Percentiles rank a stretch among this genome's conserved stretches.
Conservation (phyloP, 1,140 invertebrate species). For the Lepidurus apus region DNA sequence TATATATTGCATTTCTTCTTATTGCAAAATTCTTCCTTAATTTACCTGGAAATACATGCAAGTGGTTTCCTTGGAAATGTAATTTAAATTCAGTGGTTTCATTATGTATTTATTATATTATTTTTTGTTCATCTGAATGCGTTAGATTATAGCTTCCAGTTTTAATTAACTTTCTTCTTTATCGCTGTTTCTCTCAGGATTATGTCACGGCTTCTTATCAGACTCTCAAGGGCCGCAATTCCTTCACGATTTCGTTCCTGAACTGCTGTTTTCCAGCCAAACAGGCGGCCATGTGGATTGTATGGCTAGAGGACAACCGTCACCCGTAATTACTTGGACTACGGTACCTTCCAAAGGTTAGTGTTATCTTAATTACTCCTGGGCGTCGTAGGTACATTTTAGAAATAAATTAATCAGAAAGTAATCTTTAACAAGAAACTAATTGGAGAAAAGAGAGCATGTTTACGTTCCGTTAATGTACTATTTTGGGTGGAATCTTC, state of each 20-base stretch:
- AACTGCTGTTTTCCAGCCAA: conserved; percentile 4
- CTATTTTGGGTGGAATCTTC: neutral
- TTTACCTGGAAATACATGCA: too few species aligned
- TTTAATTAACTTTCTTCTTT: neutral
- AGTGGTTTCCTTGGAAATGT: too few species aligned
- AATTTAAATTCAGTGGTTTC: too few species aligned
- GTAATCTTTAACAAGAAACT: too few species aligned
- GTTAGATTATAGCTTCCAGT: too few species aligned
- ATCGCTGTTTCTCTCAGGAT: neutral
- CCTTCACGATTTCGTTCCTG: neutral
- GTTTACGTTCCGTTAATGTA: neutral
- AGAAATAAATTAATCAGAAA: too few species aligned
- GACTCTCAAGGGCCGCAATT: conserved; percentile 13
- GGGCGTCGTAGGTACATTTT: too few species aligned
- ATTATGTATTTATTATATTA: too few species aligned
- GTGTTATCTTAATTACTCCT: neutral
- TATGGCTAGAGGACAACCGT: neutral
- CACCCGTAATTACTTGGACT: neutral
- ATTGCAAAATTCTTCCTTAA: too few species aligned
- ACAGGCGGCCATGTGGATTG: conserved; percentile 17
- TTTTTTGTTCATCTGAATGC: too few species aligned
- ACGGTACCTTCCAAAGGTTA: conserved; percentile 8
- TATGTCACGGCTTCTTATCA: neutral
- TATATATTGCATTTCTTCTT: too few species aligned
- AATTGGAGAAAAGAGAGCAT: neutral